Evolutionary conservation across 2,113 vertebrate species (phyloP), one percentile per base, ranked within the genome.

Genomic region (Octodon degus): DNA sequence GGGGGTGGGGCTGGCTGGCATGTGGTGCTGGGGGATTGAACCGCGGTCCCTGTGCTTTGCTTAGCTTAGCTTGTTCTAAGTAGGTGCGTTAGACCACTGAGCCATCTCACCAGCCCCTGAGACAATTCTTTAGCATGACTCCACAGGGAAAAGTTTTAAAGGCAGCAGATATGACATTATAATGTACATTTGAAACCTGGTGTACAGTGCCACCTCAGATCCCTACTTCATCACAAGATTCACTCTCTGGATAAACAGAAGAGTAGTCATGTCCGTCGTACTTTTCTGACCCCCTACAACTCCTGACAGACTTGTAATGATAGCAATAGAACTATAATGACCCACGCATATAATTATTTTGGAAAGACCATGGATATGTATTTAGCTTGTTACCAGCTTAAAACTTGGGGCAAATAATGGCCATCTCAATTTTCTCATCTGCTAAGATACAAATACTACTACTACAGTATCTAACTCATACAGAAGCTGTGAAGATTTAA

Each of bases 261-360:
- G 16, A 50, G 1, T 3, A 85, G 77, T 93, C 68, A 83, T 68
- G 84, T 5, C 47, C 60, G 86, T 92, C 40, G 20, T 17, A 89
- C 17, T 65, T 93, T 89, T 88, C 86, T 95, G 58, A 92, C 5
- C 34, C 27, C 83, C 92, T 70, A 91, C 43, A 93, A 82, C 2
- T 63, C 11, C 37, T 65, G 86, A 60, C 14, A 90, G 60, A 87
- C 72, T 89, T 94, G 79, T 17, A 86, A n/a, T 7, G 86, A 25
- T 5, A 86, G 53, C 81, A 93, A 65, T 40, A 77, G 88, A 97
- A 95, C 34, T 88, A 37, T 19, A 91, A 58, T 81, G 89, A 94
- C 58, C 27, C 22, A 93, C 37, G 85, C 72, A 85, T 27, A 60
- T 19, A 94, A 87, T 72, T 86, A 96, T 53, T 90, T 72, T 94